Base-by-base conservation (phyloP, 1,140 invertebrate species). In the Spodoptera frugiperda region DNA sequence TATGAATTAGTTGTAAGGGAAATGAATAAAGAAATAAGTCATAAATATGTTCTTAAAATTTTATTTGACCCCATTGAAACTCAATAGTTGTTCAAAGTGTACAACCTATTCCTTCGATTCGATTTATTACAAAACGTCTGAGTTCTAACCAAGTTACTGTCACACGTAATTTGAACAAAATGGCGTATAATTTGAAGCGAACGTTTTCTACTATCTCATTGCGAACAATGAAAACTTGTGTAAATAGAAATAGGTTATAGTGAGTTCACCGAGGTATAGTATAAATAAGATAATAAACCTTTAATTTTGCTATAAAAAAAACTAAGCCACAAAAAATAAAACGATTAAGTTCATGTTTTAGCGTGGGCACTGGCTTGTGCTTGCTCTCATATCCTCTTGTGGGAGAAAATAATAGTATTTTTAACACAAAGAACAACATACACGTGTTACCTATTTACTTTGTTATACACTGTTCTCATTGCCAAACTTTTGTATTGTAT, bases 41-140 rank as follows among this genome's bases (percentile, higher is more conserved):
- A 30, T 33, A 57, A 25, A 48, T 73, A 73, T 25, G 55, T 91
- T 92, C 91, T 93, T 92, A 92, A 90, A 92, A 86, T 91, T 93
- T 92, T 93, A 92, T 93, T 92, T 91, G 90, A 92, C 90, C 88
- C 89, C 91, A 89, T 88, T 87, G 83, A 91, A 91, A 93, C 89
- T 91, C 87, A 91, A 90, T 87, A 87, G 77, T 86, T 82, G 76
- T 89, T 87, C 86, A 90, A 93, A 91, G 90, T 90, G 74, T 91
- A 92, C 89, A 91, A 89, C 87, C 88, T 88, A 89, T 87, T 88
- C 82, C 77, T 80, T 85, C 55, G 75, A 79, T 79, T 76, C 61
- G 46, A 76, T 65, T 61, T 71, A 82, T 86, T 89, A 88, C 81
- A 87, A 89, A 88, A 87, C 79, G 81, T 73, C 57, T 51, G 51